phyloP scores from a whole-genome alignment of 2,888 invertebrate species.

The Chelonus formosanus region DNA sequence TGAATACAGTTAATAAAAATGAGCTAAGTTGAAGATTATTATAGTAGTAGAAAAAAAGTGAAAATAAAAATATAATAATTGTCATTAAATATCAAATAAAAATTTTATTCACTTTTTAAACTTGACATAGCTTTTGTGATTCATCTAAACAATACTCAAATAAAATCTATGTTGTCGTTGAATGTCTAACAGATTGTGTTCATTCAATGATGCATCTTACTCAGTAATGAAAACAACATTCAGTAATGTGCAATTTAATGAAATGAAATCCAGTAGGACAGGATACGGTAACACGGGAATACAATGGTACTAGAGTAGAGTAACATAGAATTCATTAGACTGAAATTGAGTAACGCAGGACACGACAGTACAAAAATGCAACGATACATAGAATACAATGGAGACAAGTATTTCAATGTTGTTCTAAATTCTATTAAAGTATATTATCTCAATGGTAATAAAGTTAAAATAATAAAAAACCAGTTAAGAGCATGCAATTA shows the following conservation, averaged over 20 bases:
- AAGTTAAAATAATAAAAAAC: not conserved
- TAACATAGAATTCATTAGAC: conserved; percentile 31
- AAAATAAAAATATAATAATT: no score
- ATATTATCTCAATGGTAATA: not conserved
- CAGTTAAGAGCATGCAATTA: no score
- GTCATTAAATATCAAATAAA: no score
- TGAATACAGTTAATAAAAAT: no score
- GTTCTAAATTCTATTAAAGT: conserved; percentile 16
- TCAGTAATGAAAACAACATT: conserved; percentile 1
- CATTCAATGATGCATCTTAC: not conserved
- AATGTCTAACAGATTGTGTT: not conserved
- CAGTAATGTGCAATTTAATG: conserved; percentile 12
- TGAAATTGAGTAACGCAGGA: conserved; percentile 30
- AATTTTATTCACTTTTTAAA: no score
- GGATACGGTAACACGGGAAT: conserved; percentile 29
- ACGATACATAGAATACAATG: conserved; percentile 26
- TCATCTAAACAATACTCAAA: no score
- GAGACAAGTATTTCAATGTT: conserved; percentile 19
- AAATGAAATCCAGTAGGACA: conserved; percentile 20
- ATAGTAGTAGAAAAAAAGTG: no score
- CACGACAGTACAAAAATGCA: conserved; percentile 23
- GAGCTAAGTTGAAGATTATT: no score
- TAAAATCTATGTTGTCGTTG: no score
- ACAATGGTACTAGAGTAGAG: conserved; percentile 28
- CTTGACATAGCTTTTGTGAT: no score